These are phyloP conservation scores for Schizotus pectinicornis DNA, from an alignment of 2,888 invertebrate genomes.

Conservation along the genomic window DNA sequence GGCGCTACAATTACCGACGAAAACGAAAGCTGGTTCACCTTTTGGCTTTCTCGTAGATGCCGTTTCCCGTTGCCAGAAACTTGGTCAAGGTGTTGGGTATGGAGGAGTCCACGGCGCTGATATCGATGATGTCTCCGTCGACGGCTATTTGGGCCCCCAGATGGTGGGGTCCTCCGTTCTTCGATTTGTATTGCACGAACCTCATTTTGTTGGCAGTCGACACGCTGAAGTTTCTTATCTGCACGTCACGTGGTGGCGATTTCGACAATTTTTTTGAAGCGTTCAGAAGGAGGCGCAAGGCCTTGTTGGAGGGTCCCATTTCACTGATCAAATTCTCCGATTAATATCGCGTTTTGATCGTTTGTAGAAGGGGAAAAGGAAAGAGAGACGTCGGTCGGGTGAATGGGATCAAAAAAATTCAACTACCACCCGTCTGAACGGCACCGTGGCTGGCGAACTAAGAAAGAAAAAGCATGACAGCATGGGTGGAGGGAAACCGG, in stretches of 20 bases:
- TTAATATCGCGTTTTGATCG: no score
- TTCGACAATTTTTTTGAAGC: slow-evolving; percentile 3
- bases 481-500: no score
- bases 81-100: slow-evolving; percentile 64
- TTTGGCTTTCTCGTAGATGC: slow-evolving; percentile 62
- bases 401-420: no score
- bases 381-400: no score
- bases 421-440: no score
- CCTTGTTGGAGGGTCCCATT: slow-evolving; percentile 9
- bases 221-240: slow-evolving; percentile 47
- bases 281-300: background rate
- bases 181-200: slow-evolving; percentile 72
- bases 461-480: no score
- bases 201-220: slow-evolving; percentile 63
- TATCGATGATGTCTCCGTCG: slow-evolving; percentile 72
- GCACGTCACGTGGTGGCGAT: background rate
- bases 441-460: no score
- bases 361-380: no score
- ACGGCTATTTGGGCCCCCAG: slow-evolving; percentile 66
- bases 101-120: slow-evolving; percentile 63
- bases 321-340: background rate
- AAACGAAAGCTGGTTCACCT: slow-evolving; percentile 54
- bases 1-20: no score
- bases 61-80: slow-evolving; percentile 61
- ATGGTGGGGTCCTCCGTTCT: slow-evolving; percentile 66